phyloP scores from a whole-genome alignment of 2,888 invertebrate species.

The Anagyrus pseudococci region DNA sequence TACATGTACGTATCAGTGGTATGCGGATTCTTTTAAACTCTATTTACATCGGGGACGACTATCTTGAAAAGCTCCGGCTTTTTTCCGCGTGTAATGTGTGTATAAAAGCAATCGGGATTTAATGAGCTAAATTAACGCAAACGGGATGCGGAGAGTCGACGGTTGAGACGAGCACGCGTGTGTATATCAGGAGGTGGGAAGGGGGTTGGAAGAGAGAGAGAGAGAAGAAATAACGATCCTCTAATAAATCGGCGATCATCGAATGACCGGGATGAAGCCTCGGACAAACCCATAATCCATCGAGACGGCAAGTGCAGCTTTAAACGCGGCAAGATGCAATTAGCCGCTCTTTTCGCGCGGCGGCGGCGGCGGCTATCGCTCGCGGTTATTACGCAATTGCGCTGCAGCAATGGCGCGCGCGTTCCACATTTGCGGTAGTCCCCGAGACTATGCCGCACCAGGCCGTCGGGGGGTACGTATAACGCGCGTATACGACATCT shows the following conservation, averaged over 20 bases:
- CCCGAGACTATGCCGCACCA: no score
- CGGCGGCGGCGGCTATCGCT: background rate
- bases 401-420: background rate
- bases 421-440: no score
- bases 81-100: conserved; percentile 11
- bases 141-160: background rate
- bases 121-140: background rate
- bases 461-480: no score
- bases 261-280: background rate
- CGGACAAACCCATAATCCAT: background rate
- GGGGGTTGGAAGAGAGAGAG: background rate
- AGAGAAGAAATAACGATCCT: background rate
- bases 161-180: no score
- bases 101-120: background rate
- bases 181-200: no score
- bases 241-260: background rate
- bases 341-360: no score
- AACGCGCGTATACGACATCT: background rate
- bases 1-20: no score
- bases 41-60: no score
- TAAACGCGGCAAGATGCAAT: background rate
- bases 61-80: conserved; percentile 20
- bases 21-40: no score
- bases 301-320: background rate
- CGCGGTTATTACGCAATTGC: background rate